These are phyloP conservation scores for Ptilodon capucinus DNA, from an alignment of 2,888 invertebrate genomes.

Conservation along the genomic window DNA sequence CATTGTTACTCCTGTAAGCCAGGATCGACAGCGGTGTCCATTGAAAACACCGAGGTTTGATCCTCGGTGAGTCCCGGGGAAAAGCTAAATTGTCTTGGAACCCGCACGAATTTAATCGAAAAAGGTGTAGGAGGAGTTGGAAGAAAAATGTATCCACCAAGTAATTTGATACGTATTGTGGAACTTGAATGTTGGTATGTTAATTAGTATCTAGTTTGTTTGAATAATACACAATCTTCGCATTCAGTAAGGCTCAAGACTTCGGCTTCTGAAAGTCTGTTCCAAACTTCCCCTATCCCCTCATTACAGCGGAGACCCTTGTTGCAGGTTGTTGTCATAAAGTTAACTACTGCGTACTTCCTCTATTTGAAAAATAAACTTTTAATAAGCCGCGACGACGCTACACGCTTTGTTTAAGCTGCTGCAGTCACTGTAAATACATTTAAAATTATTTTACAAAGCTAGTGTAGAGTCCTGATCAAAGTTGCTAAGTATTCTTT, in stretches of 20 bases:
- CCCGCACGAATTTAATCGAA: too few species aligned
- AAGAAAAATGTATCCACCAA: too few species aligned
- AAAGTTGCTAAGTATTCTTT: conserved; percentile 24
- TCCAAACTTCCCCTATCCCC: conserved; percentile 35
- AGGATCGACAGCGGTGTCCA: too few species aligned
- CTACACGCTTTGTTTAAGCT: conserved; percentile 40
- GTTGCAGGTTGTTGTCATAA: conserved; percentile 50
- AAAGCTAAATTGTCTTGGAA: too few species aligned
- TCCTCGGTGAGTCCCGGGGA: too few species aligned
- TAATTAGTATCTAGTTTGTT: conserved; percentile 13
- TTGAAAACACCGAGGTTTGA: too few species aligned
- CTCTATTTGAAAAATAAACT: conserved; percentile 54
- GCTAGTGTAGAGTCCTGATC: conserved; percentile 20
- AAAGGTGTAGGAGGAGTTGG: too few species aligned
- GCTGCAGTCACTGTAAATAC: conserved; percentile 25
- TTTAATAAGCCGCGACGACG: conserved; percentile 46
- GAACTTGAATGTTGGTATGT: too few species aligned
- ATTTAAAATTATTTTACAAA: conserved; percentile 23
- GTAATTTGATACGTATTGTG: too few species aligned
- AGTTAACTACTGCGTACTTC: conserved; percentile 47
- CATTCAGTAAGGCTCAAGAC: conserved; percentile 5
- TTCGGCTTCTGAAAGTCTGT: conserved; percentile 17
- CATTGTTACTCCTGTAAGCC: too few species aligned
- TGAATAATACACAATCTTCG: conserved; percentile 20
- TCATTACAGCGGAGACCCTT: conserved; percentile 42